Conservation (phyloP, 2,888 invertebrate species). For the Pyralis farinalis region DNA sequence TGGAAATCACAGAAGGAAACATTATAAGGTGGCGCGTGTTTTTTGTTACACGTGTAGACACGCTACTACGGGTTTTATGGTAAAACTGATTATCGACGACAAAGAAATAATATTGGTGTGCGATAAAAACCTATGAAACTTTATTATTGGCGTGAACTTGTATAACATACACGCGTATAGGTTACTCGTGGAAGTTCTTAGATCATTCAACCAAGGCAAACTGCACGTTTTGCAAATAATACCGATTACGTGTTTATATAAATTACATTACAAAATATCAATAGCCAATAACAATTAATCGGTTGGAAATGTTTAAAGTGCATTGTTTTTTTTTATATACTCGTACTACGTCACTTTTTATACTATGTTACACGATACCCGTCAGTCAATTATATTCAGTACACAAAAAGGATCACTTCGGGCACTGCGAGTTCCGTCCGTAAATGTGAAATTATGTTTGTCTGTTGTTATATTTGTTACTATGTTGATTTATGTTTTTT, state of each 20-base stretch:
- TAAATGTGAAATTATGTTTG: no score
- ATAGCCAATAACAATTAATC: no score
- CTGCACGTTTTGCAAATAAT: slow-evolving; percentile 10
- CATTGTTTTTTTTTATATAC: no score
- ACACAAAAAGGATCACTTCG: no score
- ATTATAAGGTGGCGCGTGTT: slow-evolving; percentile 34
- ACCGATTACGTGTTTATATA: slow-evolving; percentile 1
- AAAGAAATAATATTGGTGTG: slow-evolving; percentile 51
- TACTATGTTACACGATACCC: no score
- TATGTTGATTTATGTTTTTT: no score
- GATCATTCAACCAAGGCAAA: slow-evolving; percentile 28
- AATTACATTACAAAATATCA: no score
- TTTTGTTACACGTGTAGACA: slow-evolving; percentile 42
- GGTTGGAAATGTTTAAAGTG: no score
- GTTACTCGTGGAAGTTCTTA: slow-evolving; percentile 45
- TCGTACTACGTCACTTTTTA: no score
- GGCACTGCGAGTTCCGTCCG: no score
- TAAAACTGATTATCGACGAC: slow-evolving; percentile 53
- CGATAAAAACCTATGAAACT: slow-evolving; percentile 63
- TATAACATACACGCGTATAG: slow-evolving; percentile 39
- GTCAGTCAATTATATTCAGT: no score
- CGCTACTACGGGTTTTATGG: slow-evolving; percentile 35
- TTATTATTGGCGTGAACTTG: slow-evolving; percentile 49
- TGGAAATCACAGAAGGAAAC: slow-evolving; percentile 9
- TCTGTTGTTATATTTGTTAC: no score